phyloP scores from a whole-genome alignment of 2,113 vertebrate species.

The Prolemur simus region DNA sequence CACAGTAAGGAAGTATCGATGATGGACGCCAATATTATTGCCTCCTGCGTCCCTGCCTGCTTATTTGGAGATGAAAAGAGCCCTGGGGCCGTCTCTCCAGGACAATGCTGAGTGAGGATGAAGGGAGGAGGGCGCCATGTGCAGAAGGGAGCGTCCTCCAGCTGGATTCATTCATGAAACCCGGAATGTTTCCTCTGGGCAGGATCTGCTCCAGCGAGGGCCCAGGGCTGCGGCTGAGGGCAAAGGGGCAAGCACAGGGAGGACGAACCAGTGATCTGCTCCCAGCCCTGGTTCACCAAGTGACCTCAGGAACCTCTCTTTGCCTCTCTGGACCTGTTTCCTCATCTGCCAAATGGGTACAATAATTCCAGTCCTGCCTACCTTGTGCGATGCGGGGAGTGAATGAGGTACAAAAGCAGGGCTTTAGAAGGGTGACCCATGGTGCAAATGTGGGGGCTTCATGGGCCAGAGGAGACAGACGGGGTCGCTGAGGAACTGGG shows the following conservation, averaged over 20 bases:
- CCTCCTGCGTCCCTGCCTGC: constrained; percentile 77
- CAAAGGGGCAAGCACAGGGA: neutral
- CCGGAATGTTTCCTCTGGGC: neutral
- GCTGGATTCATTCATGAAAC: neutral
- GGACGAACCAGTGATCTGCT: neutral
- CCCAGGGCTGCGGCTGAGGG: neutral
- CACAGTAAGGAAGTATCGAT: constrained; percentile 77
- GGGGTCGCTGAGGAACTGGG: neutral
- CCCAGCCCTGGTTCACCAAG: neutral
- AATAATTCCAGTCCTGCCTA: neutral
- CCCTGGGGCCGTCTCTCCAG: constrained; percentile 64
- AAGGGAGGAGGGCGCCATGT: neutral
- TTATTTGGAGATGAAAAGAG: constrained; percentile 79
- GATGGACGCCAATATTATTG: constrained; percentile 79
- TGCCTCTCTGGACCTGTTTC: neutral
- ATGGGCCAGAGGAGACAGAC: neutral
- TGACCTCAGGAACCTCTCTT: neutral
- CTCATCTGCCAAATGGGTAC: neutral
- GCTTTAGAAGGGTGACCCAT: neutral
- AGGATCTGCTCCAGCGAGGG: neutral
- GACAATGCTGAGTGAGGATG: constrained; percentile 20
- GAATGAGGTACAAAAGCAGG: neutral
- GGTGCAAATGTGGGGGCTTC: neutral
- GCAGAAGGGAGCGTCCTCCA: neutral
- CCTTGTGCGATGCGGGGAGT: neutral